Percentiles rank a stretch among this genome's conserved stretches.
phyloP scores from a whole-genome alignment of 2,113 vertebrate genomes.

The Toxostoma redivivum region DNA sequence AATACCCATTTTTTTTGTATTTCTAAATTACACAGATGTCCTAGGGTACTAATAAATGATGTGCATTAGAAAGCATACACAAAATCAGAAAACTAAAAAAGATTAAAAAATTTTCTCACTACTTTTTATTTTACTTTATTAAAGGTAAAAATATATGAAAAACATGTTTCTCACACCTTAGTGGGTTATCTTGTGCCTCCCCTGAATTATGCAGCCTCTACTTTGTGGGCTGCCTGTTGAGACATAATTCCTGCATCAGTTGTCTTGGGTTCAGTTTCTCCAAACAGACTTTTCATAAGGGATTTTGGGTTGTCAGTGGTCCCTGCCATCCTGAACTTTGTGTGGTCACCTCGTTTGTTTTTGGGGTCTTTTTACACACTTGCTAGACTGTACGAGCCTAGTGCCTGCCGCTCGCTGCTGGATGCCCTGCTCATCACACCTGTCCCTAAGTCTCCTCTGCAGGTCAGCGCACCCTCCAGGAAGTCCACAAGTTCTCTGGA shows the following conservation, averaged over 20 bases:
- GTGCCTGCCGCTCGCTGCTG: constrained; percentile 64
- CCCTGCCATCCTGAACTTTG: neutral
- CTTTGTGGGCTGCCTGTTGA: neutral
- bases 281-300: neutral
- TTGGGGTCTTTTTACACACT: constrained; percentile 27
- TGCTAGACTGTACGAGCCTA: constrained; percentile 62
- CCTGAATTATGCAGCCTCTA: neutral
- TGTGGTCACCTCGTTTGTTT: neutral
- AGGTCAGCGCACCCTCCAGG: constrained; percentile 49
- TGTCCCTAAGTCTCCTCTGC: constrained; percentile 58
- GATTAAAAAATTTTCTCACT: neutral
- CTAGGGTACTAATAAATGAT: neutral
- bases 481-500: constrained; percentile 62
- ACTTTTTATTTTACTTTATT: neutral
- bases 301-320: neutral
- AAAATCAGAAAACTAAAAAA: neutral
- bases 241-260: neutral
- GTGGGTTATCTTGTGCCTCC: neutral
- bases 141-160: neutral
- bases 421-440: constrained; percentile 78
- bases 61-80: neutral
- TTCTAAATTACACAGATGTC: neutral
- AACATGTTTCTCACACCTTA: neutral
- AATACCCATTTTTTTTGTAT: neutral
- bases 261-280: neutral